Percentiles rank a stretch among this genome's conserved stretches.
phyloP scores from a whole-genome alignment of 2,797 vertebrate species.

The Rhincodon typus region DNA sequence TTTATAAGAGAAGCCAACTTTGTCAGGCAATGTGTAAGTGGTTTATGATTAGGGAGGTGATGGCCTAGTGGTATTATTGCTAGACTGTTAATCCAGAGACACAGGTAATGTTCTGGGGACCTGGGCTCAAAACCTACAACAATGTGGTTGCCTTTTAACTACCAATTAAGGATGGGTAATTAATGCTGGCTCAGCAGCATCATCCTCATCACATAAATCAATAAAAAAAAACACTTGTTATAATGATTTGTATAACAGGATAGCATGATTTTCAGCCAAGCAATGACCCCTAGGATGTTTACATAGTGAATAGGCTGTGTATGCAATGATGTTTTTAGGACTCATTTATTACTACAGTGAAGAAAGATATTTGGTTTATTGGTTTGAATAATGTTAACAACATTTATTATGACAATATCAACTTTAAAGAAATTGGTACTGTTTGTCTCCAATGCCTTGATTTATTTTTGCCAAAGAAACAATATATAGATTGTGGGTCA shows the following conservation, averaged over 20 bases:
- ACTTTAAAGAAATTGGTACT: background rate
- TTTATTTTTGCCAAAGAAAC: background rate
- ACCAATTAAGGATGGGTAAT: no score
- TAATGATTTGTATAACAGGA: background rate
- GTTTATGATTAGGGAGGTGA: background rate
- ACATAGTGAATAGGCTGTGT: background rate
- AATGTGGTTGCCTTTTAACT: no score
- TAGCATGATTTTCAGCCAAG: background rate
- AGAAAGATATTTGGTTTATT: background rate
- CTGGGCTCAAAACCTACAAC: no score
- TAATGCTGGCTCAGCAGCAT: no score
- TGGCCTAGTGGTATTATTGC: no score
- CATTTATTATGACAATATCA: no score
- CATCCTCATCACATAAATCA: no score
- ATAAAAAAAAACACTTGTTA: background rate
- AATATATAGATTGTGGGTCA: background rate
- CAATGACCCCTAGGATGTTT: background rate
- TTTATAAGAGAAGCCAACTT: background rate
- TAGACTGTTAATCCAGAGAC: no score
- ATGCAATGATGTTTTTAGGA: background rate
- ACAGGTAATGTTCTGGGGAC: no score
- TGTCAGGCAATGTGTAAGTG: background rate
- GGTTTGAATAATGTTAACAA: background rate
- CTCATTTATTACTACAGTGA: background rate
- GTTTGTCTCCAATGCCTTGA: background rate